Evolutionary conservation across 1,140 invertebrate species (phyloP).

Genomic region (Periplaneta americana): DNA sequence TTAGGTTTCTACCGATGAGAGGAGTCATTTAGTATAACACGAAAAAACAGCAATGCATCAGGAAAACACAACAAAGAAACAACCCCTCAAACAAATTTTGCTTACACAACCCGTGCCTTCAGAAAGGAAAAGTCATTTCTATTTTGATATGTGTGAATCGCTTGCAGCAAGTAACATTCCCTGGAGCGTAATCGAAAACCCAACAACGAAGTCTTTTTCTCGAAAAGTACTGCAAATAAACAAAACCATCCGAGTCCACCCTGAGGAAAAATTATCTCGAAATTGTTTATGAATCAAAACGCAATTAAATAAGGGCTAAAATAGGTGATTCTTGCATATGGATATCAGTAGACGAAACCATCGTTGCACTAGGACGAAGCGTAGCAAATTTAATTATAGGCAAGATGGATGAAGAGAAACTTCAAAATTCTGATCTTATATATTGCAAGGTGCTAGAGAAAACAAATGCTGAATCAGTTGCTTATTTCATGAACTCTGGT

Average conservation of each 20-base stretch:
- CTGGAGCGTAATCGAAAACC: neutral
- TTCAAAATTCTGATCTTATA: too few relatives aligned
- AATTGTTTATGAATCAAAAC: too few relatives aligned
- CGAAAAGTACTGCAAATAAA: neutral
- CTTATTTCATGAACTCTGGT: too few relatives aligned
- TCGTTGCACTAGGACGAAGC: neutral
- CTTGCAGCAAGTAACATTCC: too few relatives aligned
- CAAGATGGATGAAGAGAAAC: too few relatives aligned
- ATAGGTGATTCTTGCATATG: too few relatives aligned
- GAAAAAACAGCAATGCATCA: neutral
- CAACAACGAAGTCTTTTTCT: neutral
- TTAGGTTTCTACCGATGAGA: neutral
- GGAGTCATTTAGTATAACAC: neutral
- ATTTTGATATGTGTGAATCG: neutral
- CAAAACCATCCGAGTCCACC: neutral
- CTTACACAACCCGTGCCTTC: too few relatives aligned
- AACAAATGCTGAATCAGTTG: too few relatives aligned
- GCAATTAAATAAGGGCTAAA: neutral
- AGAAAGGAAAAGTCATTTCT: too few relatives aligned
- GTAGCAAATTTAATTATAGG: neutral
- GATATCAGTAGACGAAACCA: neutral
- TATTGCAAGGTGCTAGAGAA: too few relatives aligned
- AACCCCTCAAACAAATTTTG: too few relatives aligned
- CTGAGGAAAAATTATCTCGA: neutral
- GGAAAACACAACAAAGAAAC: neutral